A percentile compares a stretch with the other conserved stretches of the same genome.
phyloP scores from a whole-genome alignment of 2,797 vertebrate genomes.

The Hapalemur alaotrensis region DNA sequence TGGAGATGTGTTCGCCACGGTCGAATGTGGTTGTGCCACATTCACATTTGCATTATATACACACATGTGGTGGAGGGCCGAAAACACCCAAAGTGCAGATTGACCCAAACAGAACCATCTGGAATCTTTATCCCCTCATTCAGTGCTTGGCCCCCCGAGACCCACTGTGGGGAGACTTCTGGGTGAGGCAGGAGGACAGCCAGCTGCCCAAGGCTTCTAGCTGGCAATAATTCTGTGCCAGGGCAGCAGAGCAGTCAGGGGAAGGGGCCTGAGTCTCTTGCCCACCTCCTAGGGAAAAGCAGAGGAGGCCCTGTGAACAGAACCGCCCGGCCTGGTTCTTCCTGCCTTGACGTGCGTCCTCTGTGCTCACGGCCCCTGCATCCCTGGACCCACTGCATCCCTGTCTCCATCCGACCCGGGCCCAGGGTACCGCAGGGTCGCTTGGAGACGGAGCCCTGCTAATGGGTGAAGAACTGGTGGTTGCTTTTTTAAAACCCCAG shows the following conservation, averaged over 20 bases:
- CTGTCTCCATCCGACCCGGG: not conserved
- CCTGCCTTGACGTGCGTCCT: not conserved
- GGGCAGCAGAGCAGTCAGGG: not conserved
- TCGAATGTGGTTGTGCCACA: not conserved
- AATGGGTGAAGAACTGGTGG: not conserved
- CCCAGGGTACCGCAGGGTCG: not conserved
- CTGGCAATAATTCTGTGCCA: not conserved
- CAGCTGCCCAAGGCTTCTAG: not conserved
- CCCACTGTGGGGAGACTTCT: not conserved
- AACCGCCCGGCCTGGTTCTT: not conserved
- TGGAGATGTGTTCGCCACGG: not conserved
- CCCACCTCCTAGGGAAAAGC: not conserved
- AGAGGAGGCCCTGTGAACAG: not conserved
- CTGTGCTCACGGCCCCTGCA: not conserved
- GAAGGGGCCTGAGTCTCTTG: not conserved
- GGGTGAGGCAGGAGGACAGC: not conserved
- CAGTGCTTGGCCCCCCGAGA: not conserved
- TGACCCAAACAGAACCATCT: not conserved
- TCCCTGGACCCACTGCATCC: not conserved
- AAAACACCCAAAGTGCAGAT: not conserved
- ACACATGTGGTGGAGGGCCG: not conserved
- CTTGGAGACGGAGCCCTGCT: constrained; percentile 12
- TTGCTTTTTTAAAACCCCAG: constrained; percentile 26
- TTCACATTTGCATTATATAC: not conserved
- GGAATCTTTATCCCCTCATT: not conserved